Evolutionary conservation across 1,140 invertebrate genomes (phyloP), one percentile per base, ranked within the genome.

Genomic region (Micrasema longulum): DNA sequence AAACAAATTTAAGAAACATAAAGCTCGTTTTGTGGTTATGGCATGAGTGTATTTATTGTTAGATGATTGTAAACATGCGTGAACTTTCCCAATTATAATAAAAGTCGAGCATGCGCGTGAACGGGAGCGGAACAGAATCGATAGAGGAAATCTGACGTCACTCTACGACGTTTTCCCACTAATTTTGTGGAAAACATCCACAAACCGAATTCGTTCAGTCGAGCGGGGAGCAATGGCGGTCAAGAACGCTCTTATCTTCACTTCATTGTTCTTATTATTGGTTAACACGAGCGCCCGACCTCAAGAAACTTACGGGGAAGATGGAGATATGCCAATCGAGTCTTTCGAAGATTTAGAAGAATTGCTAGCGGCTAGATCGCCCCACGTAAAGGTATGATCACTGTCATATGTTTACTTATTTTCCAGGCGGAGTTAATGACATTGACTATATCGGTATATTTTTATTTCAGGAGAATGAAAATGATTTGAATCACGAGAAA

Each of bases 331-430:
- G 9, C 35, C 69, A 7, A 60, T 71, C n/a, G 75, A 66, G 45
- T 76, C 79, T 47, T 79, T 79, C 69, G 73, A 78, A 53, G 79
- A 80, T 55, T 74, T 80, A 6, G 73, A 76, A 52, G 78, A 80
- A 36, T 60, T 80, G 9, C 50, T 80, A 12, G 68, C 74, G 0
- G 73, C 79, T 11, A 77, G 77, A 52, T 57, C 60, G 18, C 22
- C 62, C 4, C 45, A 69, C 63, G 66, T 65, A 62, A 72, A 72
- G 66, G 69, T 72, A 18, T 18, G 50, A 36, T 16, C 43, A 14
- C 16, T 38, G n/a, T 18, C 26, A 53, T 55, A 41, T 57, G 67
- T 73, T 50, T 55, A 72, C 50, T 53, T 31, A 4, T 31, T 7
- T 4, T 31, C 26, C 26, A 31, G 26, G 7, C 7, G 26, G 26